These are phyloP conservation scores for Selenia dentaria DNA, from an alignment of 2,888 invertebrate genomes.

Conservation along the genomic window DNA sequence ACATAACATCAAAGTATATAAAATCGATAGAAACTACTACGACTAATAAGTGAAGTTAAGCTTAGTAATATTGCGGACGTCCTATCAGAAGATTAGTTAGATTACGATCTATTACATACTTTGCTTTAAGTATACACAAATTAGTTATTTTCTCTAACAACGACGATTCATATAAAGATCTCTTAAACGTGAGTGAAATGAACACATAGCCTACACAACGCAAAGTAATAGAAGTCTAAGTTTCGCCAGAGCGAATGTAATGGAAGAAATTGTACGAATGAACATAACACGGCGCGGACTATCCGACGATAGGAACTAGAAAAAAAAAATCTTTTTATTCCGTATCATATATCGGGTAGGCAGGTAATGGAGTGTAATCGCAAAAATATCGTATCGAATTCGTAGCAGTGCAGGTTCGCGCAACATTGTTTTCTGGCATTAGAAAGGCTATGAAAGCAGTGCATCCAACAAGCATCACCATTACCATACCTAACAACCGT, in stretches of 20 bases:
- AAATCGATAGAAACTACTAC: no score
- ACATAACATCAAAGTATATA: no score
- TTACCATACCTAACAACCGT: conserved; percentile 36
- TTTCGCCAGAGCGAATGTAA: conserved; percentile 2
- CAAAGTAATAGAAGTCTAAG: conserved; percentile 4
- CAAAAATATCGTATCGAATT: neutral
- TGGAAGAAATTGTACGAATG: conserved; percentile 3
- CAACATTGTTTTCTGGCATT: conserved; percentile 26
- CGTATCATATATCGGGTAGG: neutral
- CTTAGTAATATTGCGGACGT: no score
- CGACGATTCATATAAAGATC: conserved; percentile 14
- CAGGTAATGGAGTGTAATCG: neutral
- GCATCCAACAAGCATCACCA: conserved; percentile 27
- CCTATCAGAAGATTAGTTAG: no score
- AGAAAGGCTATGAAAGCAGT: conserved; percentile 35
- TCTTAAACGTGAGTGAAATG: conserved; percentile 1
- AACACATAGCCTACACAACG: conserved; percentile 1
- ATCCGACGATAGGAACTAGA: neutral
- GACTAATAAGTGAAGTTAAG: no score
- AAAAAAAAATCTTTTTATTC: neutral
- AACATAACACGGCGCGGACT: neutral
- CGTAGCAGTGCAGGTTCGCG: neutral
- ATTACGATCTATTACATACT: neutral
- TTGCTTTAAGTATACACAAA: neutral
- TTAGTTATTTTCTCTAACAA: conserved; percentile 2